Percentiles rank a stretch among this genome's conserved stretches.
These are phyloP conservation scores for Lutjanus argentimaculatus DNA, from an alignment of 2,797 vertebrate genomes.

Conservation along the genomic window DNA sequence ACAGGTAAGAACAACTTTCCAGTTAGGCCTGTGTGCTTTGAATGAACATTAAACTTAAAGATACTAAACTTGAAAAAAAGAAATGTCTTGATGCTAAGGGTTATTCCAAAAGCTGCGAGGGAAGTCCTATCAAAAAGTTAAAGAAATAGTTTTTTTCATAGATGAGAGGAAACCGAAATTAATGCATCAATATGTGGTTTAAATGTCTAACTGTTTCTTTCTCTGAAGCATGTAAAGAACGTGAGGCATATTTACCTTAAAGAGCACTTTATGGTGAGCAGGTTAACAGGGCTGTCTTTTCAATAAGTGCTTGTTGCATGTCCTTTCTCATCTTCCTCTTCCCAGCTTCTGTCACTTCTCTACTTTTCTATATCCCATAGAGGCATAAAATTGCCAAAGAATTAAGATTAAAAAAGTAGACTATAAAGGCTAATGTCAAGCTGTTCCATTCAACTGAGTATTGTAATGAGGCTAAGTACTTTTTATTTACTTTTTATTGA, in stretches of 20 bases:
- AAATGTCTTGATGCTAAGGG: not conserved
- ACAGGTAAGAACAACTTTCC: constrained; percentile 49
- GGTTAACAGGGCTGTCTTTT: not conserved
- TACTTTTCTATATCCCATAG: too few species aligned
- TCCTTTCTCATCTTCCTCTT: not conserved
- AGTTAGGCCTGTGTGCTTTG: not conserved
- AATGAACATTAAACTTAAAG: not conserved
- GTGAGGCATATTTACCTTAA: not conserved
- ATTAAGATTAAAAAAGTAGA: too few species aligned
- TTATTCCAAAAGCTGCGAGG: not conserved
- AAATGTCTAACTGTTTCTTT: not conserved
- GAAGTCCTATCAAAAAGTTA: not conserved
- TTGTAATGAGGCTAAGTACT: too few species aligned
- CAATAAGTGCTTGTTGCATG: too few species aligned
- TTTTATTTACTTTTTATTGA: too few species aligned
- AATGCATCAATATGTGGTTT: not conserved
- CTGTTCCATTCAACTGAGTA: too few species aligned
- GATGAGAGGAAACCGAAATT: not conserved
- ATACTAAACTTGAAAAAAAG: not conserved
- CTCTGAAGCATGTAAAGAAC: not conserved
- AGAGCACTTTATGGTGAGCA: not conserved
- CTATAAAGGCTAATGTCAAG: too few species aligned
- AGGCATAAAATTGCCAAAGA: too few species aligned
- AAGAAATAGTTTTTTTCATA: not conserved
- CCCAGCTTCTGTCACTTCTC: not conserved